Percentiles rank a stretch among this genome's conserved stretches.
Evolutionary conservation across 64 coral and sea anemone species (phyloP).

Genomic region (Catalaphyllia jardinei): DNA sequence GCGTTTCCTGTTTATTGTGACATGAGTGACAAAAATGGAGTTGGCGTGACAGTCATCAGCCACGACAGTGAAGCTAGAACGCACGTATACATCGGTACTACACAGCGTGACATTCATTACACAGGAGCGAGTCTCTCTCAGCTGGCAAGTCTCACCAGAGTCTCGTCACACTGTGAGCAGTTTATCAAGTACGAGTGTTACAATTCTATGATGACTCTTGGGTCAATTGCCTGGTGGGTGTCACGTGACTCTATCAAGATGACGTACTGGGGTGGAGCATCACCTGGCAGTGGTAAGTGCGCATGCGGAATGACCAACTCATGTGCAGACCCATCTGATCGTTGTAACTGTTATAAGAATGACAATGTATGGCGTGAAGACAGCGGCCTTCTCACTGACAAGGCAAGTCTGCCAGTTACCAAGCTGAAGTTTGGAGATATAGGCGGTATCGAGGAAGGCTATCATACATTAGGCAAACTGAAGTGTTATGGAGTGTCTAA

Average conservation of each 20-base stretch:
- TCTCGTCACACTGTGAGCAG: background rate
- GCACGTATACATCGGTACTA: background rate
- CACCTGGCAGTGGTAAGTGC: background rate
- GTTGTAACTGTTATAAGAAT: background rate
- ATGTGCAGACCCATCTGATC: background rate
- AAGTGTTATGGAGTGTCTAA: background rate
- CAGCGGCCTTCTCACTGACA: background rate
- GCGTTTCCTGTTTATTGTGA: background rate
- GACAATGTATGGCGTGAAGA: background rate
- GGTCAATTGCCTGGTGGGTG: background rate
- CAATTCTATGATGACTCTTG: too few species aligned
- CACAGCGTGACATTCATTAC: background rate
- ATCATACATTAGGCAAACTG: background rate
- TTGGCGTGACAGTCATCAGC: background rate
- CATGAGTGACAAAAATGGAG: background rate
- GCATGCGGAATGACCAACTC: background rate
- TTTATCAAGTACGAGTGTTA: background rate
- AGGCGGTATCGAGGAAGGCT: background rate
- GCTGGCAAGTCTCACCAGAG: background rate
- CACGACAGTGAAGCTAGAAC: background rate
- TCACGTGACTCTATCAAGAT: background rate
- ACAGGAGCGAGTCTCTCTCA: background rate
- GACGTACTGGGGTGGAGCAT: background rate
- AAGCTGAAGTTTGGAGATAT: background rate
- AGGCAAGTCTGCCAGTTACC: background rate